phyloP scores from a whole-genome alignment of 2,888 invertebrate species.

The Cetonia aurata region DNA sequence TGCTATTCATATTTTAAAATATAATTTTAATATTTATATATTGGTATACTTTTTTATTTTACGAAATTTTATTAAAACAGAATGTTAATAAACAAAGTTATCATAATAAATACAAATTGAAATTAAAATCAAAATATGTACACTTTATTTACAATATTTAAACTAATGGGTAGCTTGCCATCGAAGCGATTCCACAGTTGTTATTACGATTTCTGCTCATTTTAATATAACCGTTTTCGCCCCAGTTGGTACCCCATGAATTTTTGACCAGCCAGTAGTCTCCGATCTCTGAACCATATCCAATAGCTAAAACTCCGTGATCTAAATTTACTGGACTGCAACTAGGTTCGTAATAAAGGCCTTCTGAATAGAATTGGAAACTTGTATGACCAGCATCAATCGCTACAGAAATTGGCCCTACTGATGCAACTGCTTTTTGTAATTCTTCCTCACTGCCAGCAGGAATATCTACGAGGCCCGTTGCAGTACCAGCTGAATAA shows the following conservation, averaged over 20 bases:
- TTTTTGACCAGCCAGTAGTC: slow-evolving; percentile 80
- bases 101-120: too few relatives aligned
- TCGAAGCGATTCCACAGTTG: slow-evolving; percentile 86
- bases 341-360: slow-evolving; percentile 83
- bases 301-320: slow-evolving; percentile 89
- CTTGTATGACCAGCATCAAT: slow-evolving; percentile 88
- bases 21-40: too few relatives aligned
- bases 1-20: too few relatives aligned
- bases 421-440: slow-evolving; percentile 82
- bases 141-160: slow-evolving; percentile 61
- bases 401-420: slow-evolving; percentile 89
- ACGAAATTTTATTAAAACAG: too few relatives aligned
- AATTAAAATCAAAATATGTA: too few relatives aligned
- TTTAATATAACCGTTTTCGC: slow-evolving; percentile 56
- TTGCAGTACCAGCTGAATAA: slow-evolving; percentile 49
- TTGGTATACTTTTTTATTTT: too few relatives aligned
- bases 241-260: slow-evolving; percentile 70
- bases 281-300: slow-evolving; percentile 78
- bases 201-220: slow-evolving; percentile 68
- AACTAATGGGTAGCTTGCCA: slow-evolving; percentile 86
- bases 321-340: slow-evolving; percentile 80
- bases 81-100: too few relatives aligned
- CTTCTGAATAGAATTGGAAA: slow-evolving; percentile 87
- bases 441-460: slow-evolving; percentile 80
- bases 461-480: slow-evolving; percentile 81